Conservation (phyloP, 2,888 invertebrate genomes). For the Lasius fuliginosus region DNA sequence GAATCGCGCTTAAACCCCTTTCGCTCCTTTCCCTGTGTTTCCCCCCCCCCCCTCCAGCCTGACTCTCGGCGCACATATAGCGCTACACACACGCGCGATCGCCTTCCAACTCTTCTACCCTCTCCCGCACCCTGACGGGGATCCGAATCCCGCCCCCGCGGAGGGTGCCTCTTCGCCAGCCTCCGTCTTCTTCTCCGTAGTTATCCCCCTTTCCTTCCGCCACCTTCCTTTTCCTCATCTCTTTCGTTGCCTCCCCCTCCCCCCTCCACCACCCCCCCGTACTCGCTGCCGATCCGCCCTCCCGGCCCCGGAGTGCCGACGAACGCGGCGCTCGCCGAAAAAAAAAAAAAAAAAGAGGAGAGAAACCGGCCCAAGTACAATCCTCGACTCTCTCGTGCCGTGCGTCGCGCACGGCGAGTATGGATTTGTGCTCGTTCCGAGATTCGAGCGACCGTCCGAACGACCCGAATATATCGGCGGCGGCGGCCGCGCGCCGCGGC, state of each 20-base stretch:
- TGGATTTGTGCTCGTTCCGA: constrained; percentile 59
- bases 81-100: constrained; percentile 32
- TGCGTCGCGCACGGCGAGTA: constrained; percentile 36
- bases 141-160: constrained; percentile 17
- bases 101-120: constrained; percentile 36
- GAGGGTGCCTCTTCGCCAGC: constrained; percentile 28
- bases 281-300: not conserved
- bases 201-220: not conserved
- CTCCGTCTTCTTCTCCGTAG: constrained; percentile 40
- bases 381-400: constrained; percentile 50
- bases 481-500: constrained; percentile 40
- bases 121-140: constrained; percentile 1
- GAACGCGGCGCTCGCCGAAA: constrained; percentile 16
- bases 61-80: constrained; percentile 31
- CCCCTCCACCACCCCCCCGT: constrained; percentile 5
- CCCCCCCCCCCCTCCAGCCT: not conserved
- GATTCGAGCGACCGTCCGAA: constrained; percentile 56
- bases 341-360: constrained; percentile 43
- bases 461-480: constrained; percentile 65
- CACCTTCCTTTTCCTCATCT: constrained; percentile 26
- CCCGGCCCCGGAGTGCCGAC: constrained; percentile 4
- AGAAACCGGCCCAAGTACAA: constrained; percentile 56
- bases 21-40: constrained; percentile 28
- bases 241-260: constrained; percentile 8
- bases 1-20: constrained; percentile 35